Base-by-base conservation (phyloP, 2,113 vertebrate species). In the Stomatorhinus ivindoensis region DNA sequence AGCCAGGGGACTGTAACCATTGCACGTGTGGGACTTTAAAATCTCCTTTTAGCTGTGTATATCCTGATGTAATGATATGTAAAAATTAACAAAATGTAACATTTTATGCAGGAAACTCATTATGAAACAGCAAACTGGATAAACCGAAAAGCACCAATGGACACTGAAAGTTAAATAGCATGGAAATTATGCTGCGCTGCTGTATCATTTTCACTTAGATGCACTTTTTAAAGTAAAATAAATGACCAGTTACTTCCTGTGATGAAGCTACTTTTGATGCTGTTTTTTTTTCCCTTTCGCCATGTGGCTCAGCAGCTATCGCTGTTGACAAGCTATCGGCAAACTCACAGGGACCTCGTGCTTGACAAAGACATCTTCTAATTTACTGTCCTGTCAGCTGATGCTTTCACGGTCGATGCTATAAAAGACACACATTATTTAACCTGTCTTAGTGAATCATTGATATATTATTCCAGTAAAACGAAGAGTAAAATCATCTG, bases 281-380 rank as follows among this genome's bases (percentile, higher is more conserved):
- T 35, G 4, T 10, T 35, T 10, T 61, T 65, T 61, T 51, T 47
- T n/a, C 85, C 15, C 4, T 48, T 48, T 48, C 3, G 47, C 50
- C 3, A n/a, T 88, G 89, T 87, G 88, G 90, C 48, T 39, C 89
- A 90, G 91, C 87, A n/a, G 87, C 48, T 50, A 42, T 58, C 3
- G 42, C 58, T 89, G 89, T 19, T n/a, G 73, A 65, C 87, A 47
- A 50, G 87, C 73, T 19, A 48, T 15, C 27, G 48, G 35, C 88
- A 88, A 53, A 44, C 90, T 89, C 27, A 8, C 15, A 19, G 11
- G 46, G 21, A 31, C 44, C 84, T 80, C 83, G 90, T 21, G 85
- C 58, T 83, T 88, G 89, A 88, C 88, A 91, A 90, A 87, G 89
- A 92, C 83, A 51, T 42, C n/a, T n/a, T 87, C 31, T 58, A 2